These are phyloP conservation scores for Xestoiulus laeticollis DNA, from an alignment of 2,888 invertebrate genomes.

Conservation along the genomic window DNA sequence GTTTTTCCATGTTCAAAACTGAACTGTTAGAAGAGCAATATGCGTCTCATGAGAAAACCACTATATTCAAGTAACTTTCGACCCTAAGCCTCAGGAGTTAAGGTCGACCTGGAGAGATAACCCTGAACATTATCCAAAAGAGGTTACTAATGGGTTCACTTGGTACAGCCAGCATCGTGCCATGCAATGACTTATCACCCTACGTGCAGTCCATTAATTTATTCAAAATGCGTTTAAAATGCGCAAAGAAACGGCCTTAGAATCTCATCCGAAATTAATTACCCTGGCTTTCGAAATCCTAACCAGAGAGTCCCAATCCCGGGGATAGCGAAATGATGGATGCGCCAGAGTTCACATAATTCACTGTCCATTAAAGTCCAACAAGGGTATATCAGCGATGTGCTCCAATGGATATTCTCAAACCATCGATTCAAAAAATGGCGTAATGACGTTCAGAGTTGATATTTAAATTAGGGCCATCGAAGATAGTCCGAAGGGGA, in stretches of 20 bases:
- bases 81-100: not conserved
- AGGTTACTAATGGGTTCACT: slow-evolving; percentile 16
- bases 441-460: not conserved
- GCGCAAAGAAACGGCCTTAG: not conserved
- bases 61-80: not conserved
- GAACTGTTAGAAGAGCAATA: no score
- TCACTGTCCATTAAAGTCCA: not conserved
- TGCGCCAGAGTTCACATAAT: not conserved
- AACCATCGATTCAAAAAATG: not conserved
- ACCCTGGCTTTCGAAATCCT: not conserved
- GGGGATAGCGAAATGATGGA: not conserved
- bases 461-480: not conserved
- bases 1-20: no score
- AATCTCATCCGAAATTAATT: not conserved
- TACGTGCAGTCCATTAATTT: slow-evolving; percentile 16
- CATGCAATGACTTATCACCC: slow-evolving; percentile 22
- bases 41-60: not conserved
- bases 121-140: not conserved
- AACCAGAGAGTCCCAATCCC: not conserved
- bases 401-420: not conserved
- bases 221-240: not conserved
- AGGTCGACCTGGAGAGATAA: not conserved
- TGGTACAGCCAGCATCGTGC: not conserved
- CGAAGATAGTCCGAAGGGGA: not conserved
- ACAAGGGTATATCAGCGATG: not conserved